These are phyloP conservation scores for Microcebus jonahi DNA, from an alignment of 2,113 vertebrate genomes.

Conservation along the genomic window DNA sequence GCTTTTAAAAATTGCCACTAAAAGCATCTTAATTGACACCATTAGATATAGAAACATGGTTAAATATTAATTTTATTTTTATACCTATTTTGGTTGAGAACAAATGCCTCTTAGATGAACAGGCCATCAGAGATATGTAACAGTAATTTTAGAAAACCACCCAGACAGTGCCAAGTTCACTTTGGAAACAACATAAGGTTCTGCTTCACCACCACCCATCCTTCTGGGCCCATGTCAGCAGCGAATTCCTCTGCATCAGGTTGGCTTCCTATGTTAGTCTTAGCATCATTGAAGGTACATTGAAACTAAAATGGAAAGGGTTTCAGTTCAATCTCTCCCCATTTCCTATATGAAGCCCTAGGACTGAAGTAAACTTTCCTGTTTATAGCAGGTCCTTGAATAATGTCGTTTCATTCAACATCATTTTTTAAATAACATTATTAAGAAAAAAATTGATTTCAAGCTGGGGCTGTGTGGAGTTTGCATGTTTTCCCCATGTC, in stretches of 20 bases:
- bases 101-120: constrained; percentile 18
- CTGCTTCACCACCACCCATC: background rate
- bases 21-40: constrained; percentile 54
- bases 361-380: background rate
- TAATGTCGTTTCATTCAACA: background rate
- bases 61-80: constrained; percentile 59
- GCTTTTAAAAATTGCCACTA: constrained; percentile 39
- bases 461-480: background rate
- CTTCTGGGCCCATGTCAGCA: background rate
- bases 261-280: background rate
- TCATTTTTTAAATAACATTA: background rate
- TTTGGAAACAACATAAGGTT: background rate
- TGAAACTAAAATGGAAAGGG: background rate
- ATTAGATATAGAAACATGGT: constrained; percentile 14
- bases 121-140: background rate
- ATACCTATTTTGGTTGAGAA: constrained; percentile 27
- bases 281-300: background rate
- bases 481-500: background rate
- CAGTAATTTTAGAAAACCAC: constrained; percentile 49
- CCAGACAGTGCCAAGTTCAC: background rate
- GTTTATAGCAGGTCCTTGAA: background rate
- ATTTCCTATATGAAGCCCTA: background rate
- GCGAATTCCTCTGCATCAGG: background rate
- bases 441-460: background rate
- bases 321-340: background rate